Percentiles rank a stretch among this genome's conserved stretches.
These are phyloP conservation scores for Lithophane socia DNA, from an alignment of 2,888 invertebrate species.

Conservation along the genomic window DNA sequence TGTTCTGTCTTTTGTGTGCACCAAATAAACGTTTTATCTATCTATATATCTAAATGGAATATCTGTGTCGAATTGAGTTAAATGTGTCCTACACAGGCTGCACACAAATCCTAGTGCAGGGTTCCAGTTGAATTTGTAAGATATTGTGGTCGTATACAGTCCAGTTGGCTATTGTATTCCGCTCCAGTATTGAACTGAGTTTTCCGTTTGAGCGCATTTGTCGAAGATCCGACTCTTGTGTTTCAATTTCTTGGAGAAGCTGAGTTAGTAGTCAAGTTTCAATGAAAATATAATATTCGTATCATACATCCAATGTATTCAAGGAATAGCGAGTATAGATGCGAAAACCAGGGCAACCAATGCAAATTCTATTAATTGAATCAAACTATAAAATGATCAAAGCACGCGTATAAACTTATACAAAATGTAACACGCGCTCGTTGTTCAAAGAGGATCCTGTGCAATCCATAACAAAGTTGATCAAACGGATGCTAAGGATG, in stretches of 20 bases:
- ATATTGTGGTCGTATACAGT: not conserved
- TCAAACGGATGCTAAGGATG: conserved; percentile 47
- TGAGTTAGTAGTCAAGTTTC: not conserved
- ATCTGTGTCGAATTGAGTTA: conserved; percentile 45
- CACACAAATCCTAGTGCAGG: conserved; percentile 14
- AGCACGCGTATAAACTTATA: conserved; percentile 30
- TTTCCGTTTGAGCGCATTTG: not conserved
- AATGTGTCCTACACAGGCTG: conserved; percentile 25
- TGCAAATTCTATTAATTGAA: conserved; percentile 30
- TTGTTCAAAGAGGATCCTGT: conserved; percentile 36
- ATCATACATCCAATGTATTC: not conserved
- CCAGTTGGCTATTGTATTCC: conserved; percentile 13
- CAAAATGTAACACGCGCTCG: conserved; percentile 31
- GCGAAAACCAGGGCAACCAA: conserved; percentile 12
- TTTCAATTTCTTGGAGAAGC: not conserved
- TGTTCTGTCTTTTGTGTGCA: no score
- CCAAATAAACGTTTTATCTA: no score
- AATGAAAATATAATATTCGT: not conserved
- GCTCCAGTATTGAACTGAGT: conserved; percentile 5
- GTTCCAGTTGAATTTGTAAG: conserved; percentile 6
- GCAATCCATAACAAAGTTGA: conserved; percentile 58
- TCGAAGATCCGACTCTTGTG: not conserved
- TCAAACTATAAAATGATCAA: conserved; percentile 51
- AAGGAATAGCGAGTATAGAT: not conserved
- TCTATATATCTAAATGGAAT: conserved; percentile 21